Base-by-base conservation (phyloP, 1,140 invertebrate species). In the Orchesella cincta region DNA sequence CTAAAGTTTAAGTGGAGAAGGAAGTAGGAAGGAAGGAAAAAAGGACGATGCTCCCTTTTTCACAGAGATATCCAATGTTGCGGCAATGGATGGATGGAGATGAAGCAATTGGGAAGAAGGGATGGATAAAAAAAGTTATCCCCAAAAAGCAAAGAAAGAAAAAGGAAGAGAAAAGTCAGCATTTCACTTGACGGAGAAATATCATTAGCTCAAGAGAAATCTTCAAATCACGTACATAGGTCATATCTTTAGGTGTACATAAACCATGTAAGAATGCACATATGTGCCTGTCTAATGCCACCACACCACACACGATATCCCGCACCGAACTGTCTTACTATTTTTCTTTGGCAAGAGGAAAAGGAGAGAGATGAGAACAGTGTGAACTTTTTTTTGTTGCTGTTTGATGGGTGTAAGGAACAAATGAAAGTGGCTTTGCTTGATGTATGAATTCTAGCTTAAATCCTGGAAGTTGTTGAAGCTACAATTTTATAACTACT, bases 141-240 rank as follows among this genome's bases (percentile, higher is more conserved):
- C 23, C 14, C 8, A 3, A 26, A 5, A 57, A 57, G 23, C 8
- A 57, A 23, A 57, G 23, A 57, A 57, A 57, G 23, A 57, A 23
- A 5, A 57, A 23, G 52, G 23, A 57, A 57, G 52, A 23, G 23
- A 23, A 57, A 57, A 57, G 52, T 57, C 52, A 57, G 52, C 52
- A 57, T 57, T 57, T 57, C 52, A 57, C 52, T 57, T 57, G 52
- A 57, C 52, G 52, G 12, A 57, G 23, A 57, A 57, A 57, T 57
- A 57, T 57, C 52, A 57, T 57, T 57, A 57, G 52, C 23, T 57
- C 52, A 57, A 57, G 52, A 57, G 23, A 57, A 57, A 57, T 57
- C 52, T 57, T 57, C 52, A 57, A 57, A 57, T 57, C 52, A 57
- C 52, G 52, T 57, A 57, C 52, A 57, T 57, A 57, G 52, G 52